phyloP scores from a whole-genome alignment of 2,888 invertebrate genomes.

The Latrodectus hesperus region DNA sequence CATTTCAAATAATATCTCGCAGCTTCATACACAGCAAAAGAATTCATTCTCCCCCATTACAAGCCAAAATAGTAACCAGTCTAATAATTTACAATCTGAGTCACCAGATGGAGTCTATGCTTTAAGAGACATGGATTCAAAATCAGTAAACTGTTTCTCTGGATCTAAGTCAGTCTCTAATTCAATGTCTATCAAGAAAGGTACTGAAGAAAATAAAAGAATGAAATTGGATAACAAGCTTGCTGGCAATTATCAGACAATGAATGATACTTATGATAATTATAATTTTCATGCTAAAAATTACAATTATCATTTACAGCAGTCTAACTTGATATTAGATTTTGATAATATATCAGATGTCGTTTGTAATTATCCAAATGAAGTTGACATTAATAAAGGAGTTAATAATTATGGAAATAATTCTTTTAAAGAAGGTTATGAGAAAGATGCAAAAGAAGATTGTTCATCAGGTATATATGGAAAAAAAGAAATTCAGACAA shows the following conservation, averaged over 20 bases:
- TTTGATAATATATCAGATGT: slow-evolving; percentile 25
- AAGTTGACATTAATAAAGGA: not conserved
- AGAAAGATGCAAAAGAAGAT: slow-evolving; percentile 18
- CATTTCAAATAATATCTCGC: not conserved
- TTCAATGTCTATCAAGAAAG: not conserved
- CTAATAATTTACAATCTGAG: not conserved
- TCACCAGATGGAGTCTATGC: slow-evolving; percentile 37
- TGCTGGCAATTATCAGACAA: not conserved
- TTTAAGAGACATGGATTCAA: slow-evolving; percentile 48
- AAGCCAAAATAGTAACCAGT: slow-evolving; percentile 14
- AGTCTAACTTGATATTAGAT: slow-evolving; percentile 22
- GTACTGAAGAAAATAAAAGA: slow-evolving; percentile 13
- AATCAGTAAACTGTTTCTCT: slow-evolving; percentile 47
- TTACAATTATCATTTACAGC: slow-evolving; percentile 56
- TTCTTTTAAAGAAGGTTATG: slow-evolving; percentile 30
- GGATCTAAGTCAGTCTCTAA: not conserved
- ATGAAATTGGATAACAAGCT: not conserved
- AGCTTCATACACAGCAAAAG: slow-evolving; percentile 13
- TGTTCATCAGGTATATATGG: not conserved
- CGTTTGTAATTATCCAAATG: slow-evolving; percentile 4
- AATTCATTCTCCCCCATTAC: slow-evolving; percentile 4
- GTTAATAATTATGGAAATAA: not conserved
- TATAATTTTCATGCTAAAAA: slow-evolving; percentile 31
- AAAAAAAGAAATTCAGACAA: slow-evolving; percentile 4
- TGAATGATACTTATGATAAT: slow-evolving; percentile 1